Evolutionary conservation across 2,888 invertebrate genomes (phyloP).

Genomic region (Amphipoea lucens): DNA sequence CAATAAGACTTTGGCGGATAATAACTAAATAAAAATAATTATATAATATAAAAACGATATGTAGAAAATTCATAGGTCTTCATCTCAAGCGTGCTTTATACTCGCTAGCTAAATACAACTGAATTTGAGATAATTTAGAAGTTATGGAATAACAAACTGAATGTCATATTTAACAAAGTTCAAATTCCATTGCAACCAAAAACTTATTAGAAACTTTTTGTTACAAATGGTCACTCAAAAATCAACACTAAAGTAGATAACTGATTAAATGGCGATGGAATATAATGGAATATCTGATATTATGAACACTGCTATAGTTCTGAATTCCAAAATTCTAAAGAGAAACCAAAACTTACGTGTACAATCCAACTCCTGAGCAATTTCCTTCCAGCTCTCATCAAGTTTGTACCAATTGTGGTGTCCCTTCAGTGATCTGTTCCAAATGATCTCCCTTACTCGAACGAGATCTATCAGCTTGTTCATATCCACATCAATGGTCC

Average conservation of each 20-base stretch:
- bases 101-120: neutral
- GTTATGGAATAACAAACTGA: neutral
- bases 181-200: neutral
- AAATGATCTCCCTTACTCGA: conserved; percentile 82
- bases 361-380: conserved; percentile 84
- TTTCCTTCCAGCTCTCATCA: conserved; percentile 88
- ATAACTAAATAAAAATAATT: too few species aligned
- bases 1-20: neutral
- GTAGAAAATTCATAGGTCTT: neutral
- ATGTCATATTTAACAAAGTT: neutral
- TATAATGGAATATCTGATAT: too few species aligned
- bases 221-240: neutral
- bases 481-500: conserved; percentile 86
- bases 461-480: conserved; percentile 86
- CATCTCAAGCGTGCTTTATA: too few species aligned
- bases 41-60: neutral
- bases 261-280: neutral
- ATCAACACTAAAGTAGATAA: neutral
- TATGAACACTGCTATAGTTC: neutral
- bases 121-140: neutral
- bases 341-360: conserved; percentile 79
- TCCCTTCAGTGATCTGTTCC: conserved; percentile 87
- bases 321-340: neutral
- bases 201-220: neutral
- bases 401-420: conserved; percentile 88